Conservation (phyloP, 2,888 invertebrate species). For the Cynaeus angustus region DNA sequence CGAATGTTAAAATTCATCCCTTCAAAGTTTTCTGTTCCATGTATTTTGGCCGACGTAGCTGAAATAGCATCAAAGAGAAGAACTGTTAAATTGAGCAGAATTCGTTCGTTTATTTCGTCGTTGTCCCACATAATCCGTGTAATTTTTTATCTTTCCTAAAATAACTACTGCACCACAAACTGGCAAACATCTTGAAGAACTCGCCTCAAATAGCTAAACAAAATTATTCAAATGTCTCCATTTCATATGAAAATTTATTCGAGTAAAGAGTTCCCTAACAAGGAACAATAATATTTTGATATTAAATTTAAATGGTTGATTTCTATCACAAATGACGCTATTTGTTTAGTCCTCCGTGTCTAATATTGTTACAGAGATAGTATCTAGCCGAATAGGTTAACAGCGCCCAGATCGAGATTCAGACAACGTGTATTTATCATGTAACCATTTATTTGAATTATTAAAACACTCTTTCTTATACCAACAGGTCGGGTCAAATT, state of each 20-base stretch:
- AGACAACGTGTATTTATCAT: constrained; percentile 52
- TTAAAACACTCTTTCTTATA: constrained; percentile 51
- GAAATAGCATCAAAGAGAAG: constrained; percentile 10
- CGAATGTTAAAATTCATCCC: too few relatives aligned
- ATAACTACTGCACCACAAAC: constrained; percentile 8
- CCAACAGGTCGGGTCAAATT: constrained; percentile 47
- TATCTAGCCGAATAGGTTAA: constrained; percentile 55
- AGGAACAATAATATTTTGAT: constrained; percentile 55
- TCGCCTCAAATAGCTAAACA: constrained; percentile 16
- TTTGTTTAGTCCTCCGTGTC: constrained; percentile 66
- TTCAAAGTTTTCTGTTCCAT: background rate
- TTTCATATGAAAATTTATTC: constrained; percentile 38
- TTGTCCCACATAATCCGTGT: constrained; percentile 13
- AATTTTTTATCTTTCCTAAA: constrained; percentile 21
- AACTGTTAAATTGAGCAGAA: constrained; percentile 9
- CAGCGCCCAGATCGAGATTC: constrained; percentile 53
- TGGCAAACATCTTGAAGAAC: constrained; percentile 4
- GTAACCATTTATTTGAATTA: constrained; percentile 53
- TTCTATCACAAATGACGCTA: constrained; percentile 67
- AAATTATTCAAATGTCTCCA: constrained; percentile 44
- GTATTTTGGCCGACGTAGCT: background rate
- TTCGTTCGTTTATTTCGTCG: background rate
- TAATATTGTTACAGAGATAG: constrained; percentile 64
- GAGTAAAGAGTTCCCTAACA: constrained; percentile 47
- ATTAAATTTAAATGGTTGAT: constrained; percentile 68